Conservation (phyloP, 2,888 invertebrate species). For the Argyresthia albistria region DNA sequence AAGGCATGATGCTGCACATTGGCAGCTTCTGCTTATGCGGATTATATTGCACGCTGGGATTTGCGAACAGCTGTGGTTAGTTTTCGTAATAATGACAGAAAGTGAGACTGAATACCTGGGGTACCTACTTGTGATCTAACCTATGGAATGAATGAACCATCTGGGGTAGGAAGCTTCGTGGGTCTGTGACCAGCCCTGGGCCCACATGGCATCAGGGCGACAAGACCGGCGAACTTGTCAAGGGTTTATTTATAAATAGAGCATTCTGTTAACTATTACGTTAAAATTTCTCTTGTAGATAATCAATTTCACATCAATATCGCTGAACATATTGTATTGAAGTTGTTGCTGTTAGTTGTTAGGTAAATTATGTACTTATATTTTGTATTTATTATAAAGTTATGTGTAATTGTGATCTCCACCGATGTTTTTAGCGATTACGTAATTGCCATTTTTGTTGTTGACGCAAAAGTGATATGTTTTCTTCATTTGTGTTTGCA, state of each 20-base stretch:
- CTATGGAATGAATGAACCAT: slow-evolving; percentile 25
- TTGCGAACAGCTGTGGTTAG: slow-evolving; percentile 53
- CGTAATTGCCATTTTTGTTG: slow-evolving; percentile 65
- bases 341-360: slow-evolving; percentile 52
- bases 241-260: slow-evolving; percentile 34
- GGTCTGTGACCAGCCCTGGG: slow-evolving; percentile 16
- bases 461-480: slow-evolving; percentile 40
- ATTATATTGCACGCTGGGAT: no score
- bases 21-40: slow-evolving; percentile 29
- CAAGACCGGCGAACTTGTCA: background rate
- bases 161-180: slow-evolving; percentile 9
- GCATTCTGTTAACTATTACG: slow-evolving; percentile 59
- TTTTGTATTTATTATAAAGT: slow-evolving; percentile 26
- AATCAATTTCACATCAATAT: slow-evolving; percentile 63
- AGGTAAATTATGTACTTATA: slow-evolving; percentile 68
- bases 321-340: slow-evolving; percentile 63
- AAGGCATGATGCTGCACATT: slow-evolving; percentile 23
- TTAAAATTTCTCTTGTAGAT: slow-evolving; percentile 51
- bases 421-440: slow-evolving; percentile 70
- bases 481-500: slow-evolving; percentile 27
- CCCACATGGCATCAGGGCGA: background rate
- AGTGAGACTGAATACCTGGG: slow-evolving; percentile 66
- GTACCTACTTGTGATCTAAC: slow-evolving; percentile 45
- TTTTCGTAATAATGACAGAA: slow-evolving; percentile 60
- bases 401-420: slow-evolving; percentile 71